phyloP scores from a whole-genome alignment of 2,113 vertebrate genomes.

The Charadrius vociferus region DNA sequence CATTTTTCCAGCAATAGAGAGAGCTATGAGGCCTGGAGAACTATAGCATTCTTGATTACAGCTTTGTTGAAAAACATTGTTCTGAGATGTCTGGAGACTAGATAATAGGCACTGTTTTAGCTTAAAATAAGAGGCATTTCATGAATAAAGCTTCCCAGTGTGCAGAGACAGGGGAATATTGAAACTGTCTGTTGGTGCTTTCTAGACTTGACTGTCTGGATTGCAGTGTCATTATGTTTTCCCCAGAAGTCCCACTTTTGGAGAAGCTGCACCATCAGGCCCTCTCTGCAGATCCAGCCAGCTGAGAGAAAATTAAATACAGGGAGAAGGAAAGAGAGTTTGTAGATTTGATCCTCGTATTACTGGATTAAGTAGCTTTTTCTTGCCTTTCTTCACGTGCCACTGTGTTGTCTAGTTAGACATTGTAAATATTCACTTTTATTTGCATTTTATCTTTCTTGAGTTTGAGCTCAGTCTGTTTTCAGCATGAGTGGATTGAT shows the following conservation, averaged over 20 bases:
- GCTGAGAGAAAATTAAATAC: neutral
- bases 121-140: conserved; percentile 55
- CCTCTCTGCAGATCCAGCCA: neutral
- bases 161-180: conserved; percentile 8
- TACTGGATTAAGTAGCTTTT: neutral
- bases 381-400: neutral
- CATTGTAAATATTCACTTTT: neutral
- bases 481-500: neutral
- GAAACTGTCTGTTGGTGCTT: conserved; percentile 30
- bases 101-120: conserved; percentile 52
- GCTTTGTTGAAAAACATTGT: conserved; percentile 48
- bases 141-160: conserved; percentile 31
- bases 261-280: neutral
- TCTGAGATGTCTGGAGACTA: conserved; percentile 25
- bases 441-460: neutral
- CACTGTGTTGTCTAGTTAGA: neutral
- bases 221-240: neutral
- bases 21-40: conserved; percentile 26
- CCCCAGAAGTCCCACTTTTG: neutral
- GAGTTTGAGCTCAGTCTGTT: neutral
- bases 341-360: neutral
- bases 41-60: conserved; percentile 35
- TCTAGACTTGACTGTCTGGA: neutral
- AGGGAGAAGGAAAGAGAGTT: neutral
- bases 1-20: conserved; percentile 23